phyloP scores from a whole-genome alignment of 1,140 invertebrate species.

The Drosophila miranda region DNA sequence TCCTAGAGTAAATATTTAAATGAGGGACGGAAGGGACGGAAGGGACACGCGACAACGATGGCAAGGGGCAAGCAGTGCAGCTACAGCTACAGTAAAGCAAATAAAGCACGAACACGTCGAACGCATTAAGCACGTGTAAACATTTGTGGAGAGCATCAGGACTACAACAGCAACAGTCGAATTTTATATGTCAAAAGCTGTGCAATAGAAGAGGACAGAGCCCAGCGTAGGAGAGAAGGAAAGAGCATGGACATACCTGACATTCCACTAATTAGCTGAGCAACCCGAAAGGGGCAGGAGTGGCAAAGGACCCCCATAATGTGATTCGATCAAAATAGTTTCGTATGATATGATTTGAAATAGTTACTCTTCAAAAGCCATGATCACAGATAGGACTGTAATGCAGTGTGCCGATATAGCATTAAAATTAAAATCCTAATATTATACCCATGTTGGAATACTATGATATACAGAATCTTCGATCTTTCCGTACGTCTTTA shows the following conservation, averaged over 20 bases:
- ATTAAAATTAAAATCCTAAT: no score
- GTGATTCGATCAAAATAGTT: no score
- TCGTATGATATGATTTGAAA: no score
- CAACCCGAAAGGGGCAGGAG: background rate
- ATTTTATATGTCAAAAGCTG: constrained; percentile 66
- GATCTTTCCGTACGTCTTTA: constrained; percentile 1
- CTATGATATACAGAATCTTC: no score
- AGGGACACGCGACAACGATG: background rate
- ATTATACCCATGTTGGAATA: no score
- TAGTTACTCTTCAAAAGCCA: no score
- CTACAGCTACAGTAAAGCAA: constrained; percentile 50
- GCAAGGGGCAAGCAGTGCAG: constrained; percentile 28
- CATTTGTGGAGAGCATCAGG: constrained; percentile 63
- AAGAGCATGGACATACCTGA: background rate
- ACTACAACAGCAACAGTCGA: background rate
- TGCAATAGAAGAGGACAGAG: constrained; percentile 28
- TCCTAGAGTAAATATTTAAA: constrained; percentile 72
- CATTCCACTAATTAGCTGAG: constrained; percentile 34
- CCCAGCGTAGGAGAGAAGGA: background rate
- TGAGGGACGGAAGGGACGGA: constrained; percentile 54
- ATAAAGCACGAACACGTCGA: constrained; percentile 70
- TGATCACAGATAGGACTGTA: no score
- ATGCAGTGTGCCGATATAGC: no score
- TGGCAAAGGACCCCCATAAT: no score
- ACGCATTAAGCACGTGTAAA: constrained; percentile 78